These are phyloP conservation scores for Creontiades dilutus DNA, from an alignment of 2,888 invertebrate species.

Conservation along the genomic window DNA sequence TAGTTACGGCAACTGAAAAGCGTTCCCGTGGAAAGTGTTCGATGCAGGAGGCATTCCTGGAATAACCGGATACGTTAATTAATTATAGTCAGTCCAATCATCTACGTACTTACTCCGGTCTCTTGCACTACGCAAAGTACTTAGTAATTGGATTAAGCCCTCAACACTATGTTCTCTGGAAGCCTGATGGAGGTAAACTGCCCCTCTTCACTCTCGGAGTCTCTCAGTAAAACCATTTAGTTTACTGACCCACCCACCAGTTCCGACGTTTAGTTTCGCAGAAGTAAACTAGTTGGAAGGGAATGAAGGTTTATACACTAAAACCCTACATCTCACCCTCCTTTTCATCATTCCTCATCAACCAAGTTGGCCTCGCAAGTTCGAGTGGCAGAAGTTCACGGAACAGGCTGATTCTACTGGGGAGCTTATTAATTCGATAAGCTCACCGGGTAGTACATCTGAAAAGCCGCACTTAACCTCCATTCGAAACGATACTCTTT, in stretches of 20 bases:
- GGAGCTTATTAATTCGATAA: slow-evolving; percentile 27
- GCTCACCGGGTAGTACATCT: not conserved
- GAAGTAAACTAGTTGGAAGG: not conserved
- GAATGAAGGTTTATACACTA: slow-evolving; percentile 27
- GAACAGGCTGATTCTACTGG: slow-evolving; percentile 20
- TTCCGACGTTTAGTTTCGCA: slow-evolving; percentile 1
- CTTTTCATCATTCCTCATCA: not conserved
- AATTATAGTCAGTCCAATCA: too few species aligned
- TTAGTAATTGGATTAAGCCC: not conserved
- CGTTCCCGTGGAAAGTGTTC: too few species aligned
- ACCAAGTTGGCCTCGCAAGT: not conserved
- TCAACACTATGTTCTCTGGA: not conserved
- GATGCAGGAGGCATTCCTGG: too few species aligned
- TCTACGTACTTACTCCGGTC: too few species aligned
- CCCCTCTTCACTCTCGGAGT: not conserved
- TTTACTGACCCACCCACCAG: slow-evolving; percentile 9
- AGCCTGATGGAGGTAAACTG: not conserved
- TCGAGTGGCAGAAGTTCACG: not conserved
- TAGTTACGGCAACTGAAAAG: too few species aligned
- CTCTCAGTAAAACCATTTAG: not conserved
- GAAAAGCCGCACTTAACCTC: not conserved
- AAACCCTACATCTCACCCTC: not conserved
- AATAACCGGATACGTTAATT: too few species aligned
- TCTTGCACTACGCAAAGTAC: not conserved
- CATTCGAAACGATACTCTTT: not conserved